These are phyloP conservation scores for Siniperca obscura DNA, from an alignment of 2,797 vertebrate genomes.

Conservation along the genomic window DNA sequence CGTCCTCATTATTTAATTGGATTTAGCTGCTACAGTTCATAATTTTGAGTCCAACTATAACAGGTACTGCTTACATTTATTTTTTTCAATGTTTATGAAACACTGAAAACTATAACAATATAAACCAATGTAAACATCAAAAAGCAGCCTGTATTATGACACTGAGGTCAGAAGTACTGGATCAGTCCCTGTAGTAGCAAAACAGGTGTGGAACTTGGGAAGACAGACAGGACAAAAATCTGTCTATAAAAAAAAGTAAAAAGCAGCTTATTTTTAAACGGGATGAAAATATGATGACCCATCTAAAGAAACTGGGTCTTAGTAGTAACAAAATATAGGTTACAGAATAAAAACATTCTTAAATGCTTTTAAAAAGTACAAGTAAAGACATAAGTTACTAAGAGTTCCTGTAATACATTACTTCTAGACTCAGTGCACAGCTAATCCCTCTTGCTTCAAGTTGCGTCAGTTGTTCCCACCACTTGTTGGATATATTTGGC, in stretches of 20 bases:
- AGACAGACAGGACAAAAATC: background rate
- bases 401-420: conserved; percentile 15
- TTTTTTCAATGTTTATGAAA: background rate
- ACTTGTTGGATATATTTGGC: conserved; percentile 55
- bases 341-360: background rate
- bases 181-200: background rate
- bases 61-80: background rate
- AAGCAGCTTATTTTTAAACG: background rate
- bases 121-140: background rate
- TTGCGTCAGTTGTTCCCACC: conserved; percentile 65
- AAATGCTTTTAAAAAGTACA: background rate
- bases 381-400: background rate
- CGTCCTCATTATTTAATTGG: background rate
- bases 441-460: conserved; percentile 56
- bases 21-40: background rate
- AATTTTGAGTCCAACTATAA: background rate
- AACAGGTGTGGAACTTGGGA: background rate
- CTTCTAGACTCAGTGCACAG: background rate
- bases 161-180: background rate
- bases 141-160: background rate
- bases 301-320: background rate
- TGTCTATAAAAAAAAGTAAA: background rate
- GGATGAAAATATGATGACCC: background rate
- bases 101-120: background rate
- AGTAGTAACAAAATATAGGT: background rate